These are phyloP conservation scores for Dasypolia templi DNA, from an alignment of 2,888 invertebrate genomes.

Conservation along the genomic window DNA sequence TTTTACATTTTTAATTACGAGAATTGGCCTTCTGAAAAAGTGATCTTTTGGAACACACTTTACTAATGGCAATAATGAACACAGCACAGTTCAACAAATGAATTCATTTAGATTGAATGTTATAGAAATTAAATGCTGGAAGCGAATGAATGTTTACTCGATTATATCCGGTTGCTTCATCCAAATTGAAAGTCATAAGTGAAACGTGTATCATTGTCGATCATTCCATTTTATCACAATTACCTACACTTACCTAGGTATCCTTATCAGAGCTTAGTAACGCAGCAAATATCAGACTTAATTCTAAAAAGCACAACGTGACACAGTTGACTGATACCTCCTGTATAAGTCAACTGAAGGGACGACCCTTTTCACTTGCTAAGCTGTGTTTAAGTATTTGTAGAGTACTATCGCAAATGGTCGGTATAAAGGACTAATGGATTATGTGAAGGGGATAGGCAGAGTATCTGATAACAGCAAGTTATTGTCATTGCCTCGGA, in stretches of 20 bases:
- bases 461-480: slow-evolving; percentile 1
- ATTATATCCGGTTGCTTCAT: background rate
- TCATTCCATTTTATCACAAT: background rate
- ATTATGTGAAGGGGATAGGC: slow-evolving; percentile 13
- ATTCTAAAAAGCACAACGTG: slow-evolving; percentile 29
- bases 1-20: too few relatives aligned
- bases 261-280: slow-evolving; percentile 28
- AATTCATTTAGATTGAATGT: background rate
- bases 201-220: slow-evolving; percentile 4
- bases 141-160: background rate
- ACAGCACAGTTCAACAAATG: background rate
- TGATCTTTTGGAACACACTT: background rate
- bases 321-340: too few relatives aligned
- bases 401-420: background rate
- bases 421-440: background rate
- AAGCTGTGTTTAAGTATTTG: slow-evolving; percentile 31
- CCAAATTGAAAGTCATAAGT: background rate
- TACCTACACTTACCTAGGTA: background rate
- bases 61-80: background rate
- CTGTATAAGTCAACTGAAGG: slow-evolving; percentile 21
- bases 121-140: background rate
- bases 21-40: too few relatives aligned
- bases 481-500: background rate
- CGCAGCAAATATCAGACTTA: slow-evolving; percentile 17
- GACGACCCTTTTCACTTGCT: slow-evolving; percentile 37